Base-by-base conservation (phyloP, 1,140 invertebrate genomes). In the Archivesica marissinica region DNA sequence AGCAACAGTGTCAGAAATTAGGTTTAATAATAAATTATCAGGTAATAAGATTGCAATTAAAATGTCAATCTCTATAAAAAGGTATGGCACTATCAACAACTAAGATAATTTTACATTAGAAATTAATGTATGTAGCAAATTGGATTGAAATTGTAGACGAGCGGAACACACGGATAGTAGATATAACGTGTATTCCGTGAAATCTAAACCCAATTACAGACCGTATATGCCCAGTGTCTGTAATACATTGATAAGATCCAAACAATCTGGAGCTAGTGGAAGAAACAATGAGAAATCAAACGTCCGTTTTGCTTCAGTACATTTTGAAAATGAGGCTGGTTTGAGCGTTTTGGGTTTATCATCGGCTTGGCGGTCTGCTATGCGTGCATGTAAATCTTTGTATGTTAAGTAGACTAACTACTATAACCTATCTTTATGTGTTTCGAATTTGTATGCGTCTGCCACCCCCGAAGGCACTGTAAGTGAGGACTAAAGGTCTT, bases 21-120 rank as follows among this genome's bases (percentile, higher is more conserved):
- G 70, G 70, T 83, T 83, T 83, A 75, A 83, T 83, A 83, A 33
- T 52, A 75, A 83, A 64, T 83, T 74, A 83, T 64, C 70, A 50
- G 41, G 70, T 50, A 83, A 75, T 83, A 75, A 75, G 35, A 30
- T 9, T 41, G 66, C 52, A 70, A 81, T 83, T 54, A 83, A 83
- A 83, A 74, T 83, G 80, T 83, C 80, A 83, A 83, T 83, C 50
- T 59, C 50, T 50, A 20, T 44, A 75, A 61, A n/a, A 75, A 56
- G 23, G 80, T 83, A 83, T 83, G 68, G 41, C 25, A 47, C n/a
- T 83, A 83, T 83, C 80, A 28, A 3, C 28, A 83, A 35, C 25
- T 61, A 72, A 56, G 79, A 83, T 72, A 72, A 83, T 83, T 75
- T 83, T 74, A 81, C 66, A 56, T 72, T 75, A 66, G 54, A 50